Evolutionary conservation across 2,797 vertebrate species (phyloP).

Genomic region (Rhynchonycteris naso): DNA sequence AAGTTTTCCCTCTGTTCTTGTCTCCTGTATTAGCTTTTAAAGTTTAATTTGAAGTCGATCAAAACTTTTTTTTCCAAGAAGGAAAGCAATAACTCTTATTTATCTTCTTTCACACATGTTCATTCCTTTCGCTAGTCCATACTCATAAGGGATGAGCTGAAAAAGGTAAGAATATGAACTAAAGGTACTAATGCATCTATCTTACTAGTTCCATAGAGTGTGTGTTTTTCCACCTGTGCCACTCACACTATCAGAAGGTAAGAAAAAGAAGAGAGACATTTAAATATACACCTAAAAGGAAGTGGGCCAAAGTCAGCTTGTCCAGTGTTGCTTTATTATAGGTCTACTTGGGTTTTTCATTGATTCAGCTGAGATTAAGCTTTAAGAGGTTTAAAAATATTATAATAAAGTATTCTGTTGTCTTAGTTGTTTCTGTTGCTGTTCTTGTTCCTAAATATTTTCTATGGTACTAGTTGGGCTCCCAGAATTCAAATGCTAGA

Average conservation of each 20-base stretch:
- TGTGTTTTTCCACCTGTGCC: not conserved
- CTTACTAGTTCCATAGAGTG: not conserved
- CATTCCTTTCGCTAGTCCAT: not conserved
- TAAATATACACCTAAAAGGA: not conserved
- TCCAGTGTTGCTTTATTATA: not conserved
- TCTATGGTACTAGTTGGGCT: not conserved
- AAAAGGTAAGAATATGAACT: not conserved
- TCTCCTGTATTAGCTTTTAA: not conserved
- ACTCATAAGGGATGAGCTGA: not conserved
- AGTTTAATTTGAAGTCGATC: not conserved
- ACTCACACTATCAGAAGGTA: not conserved
- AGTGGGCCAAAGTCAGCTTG: not conserved
- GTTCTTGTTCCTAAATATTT: not conserved
- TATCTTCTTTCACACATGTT: not conserved
- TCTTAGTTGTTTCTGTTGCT: not conserved
- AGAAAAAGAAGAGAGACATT: not conserved
- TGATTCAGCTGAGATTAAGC: not conserved
- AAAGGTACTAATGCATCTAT: accelerated
- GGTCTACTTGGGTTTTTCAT: not conserved
- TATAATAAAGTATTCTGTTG: not conserved
- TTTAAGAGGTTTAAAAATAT: not conserved
- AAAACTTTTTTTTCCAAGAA: not conserved
- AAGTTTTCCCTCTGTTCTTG: not conserved
- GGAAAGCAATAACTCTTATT: not conserved
- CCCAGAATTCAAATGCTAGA: not conserved